A percentile compares a stretch with the other conserved stretches of the same genome.
These are phyloP conservation scores for Jacana jacana DNA, from an alignment of 2,113 vertebrate species.

Conservation along the genomic window DNA sequence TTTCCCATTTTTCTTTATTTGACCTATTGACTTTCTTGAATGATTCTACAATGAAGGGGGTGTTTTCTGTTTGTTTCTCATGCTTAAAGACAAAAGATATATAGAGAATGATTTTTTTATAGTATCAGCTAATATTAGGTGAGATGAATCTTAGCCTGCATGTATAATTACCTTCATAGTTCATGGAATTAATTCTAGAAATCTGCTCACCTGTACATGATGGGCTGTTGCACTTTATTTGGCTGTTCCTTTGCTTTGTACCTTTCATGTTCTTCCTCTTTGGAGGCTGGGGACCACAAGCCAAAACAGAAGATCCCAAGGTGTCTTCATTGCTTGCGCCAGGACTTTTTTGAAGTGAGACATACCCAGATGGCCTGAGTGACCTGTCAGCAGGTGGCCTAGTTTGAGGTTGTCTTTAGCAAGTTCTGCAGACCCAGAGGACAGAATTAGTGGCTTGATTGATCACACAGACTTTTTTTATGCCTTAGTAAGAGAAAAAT, in stretches of 20 bases:
- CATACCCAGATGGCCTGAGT: neutral
- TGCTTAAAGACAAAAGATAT: neutral
- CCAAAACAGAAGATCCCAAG: neutral
- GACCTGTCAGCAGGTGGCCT: neutral
- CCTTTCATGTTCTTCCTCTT: neutral
- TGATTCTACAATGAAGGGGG: neutral
- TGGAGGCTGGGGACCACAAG: neutral
- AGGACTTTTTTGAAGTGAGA: neutral
- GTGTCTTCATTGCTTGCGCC: neutral
- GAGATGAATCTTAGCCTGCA: neutral
- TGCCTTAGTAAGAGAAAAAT: neutral
- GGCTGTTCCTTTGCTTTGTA: neutral
- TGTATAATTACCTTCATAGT: neutral
- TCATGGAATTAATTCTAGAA: neutral
- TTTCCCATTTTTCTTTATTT: neutral
- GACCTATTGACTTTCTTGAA: neutral
- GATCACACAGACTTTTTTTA: neutral
- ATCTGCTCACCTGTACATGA: neutral
- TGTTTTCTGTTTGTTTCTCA: neutral
- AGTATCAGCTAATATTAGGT: neutral
- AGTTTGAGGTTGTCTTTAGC: neutral
- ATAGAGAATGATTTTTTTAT: neutral
- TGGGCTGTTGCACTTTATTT: neutral
- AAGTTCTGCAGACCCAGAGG: neutral
- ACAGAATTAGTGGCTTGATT: constrained; percentile 23